Base-by-base conservation (phyloP, 2,888 invertebrate genomes). In the Tetropium fuscum region DNA sequence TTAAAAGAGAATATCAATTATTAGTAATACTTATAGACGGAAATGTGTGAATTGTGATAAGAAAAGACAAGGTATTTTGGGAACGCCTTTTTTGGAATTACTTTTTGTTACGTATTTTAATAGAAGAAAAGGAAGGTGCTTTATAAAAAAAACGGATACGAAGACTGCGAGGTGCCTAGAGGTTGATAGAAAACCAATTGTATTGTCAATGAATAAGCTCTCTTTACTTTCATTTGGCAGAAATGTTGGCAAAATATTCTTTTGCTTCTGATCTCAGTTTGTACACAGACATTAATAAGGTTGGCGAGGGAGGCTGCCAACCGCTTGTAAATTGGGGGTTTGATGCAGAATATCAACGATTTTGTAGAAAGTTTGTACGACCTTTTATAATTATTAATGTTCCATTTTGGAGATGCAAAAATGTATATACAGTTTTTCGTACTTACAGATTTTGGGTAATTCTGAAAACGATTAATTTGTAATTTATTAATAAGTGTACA, bases 131-230 rank as follows among this genome's bases (percentile, higher is more conserved):
- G 63, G 64, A 64, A 64, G 75, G 74, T 74, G 74, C 74, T 72
- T 69, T 66, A 70, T 11, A 13, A 32, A 36, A 61, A 65, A 70
- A 57, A 56, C 60, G 73, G 69, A 69, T 76, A 77, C 78, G 78
- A 78, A 80, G 80, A 80, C 80, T 80, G 80, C 69, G 73, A 70
- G 78, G 80, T 80, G 80, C 80, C 80, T 80, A 77, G 72, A 70
- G 72, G 70, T 73, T 72, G 71, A 73, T 72, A 69, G 60, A 61
- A 8, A 30, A 68, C 62, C 63, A 68, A 65, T 65, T 61, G 41
- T 51, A 63, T 16, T 67, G 67, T 74, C 69, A 71, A 71, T 71
- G 57, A 58, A 72, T 62, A 68, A 76, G 77, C 78, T 78, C 77
- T 78, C 78, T 78, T 66, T 63, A 44, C 57, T 59, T 64, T 53